Base-by-base conservation (phyloP, 2,113 vertebrate species). In the Trogon melanurus region DNA sequence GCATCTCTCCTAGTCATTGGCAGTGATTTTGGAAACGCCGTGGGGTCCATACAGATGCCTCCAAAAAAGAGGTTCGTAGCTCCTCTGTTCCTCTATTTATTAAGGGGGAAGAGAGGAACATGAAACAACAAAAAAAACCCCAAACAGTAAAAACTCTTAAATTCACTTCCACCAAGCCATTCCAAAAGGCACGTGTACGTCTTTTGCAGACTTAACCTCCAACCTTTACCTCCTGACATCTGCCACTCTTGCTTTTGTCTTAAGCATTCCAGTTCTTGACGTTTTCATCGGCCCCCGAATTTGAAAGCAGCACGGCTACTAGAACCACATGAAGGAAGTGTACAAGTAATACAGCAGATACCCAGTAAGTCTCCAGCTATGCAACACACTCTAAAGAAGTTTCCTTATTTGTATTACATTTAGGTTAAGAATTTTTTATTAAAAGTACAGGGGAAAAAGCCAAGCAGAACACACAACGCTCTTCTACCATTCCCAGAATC, bases 131-230 rank as follows among this genome's bases (percentile, higher is more conserved):
- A 57, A 23, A 6, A 23, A 27, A 2, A 6, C 23, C 11, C 5
- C 21, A 19, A 6, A 10, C 20, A 73, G 9, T 30, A 45, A 69
- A 61, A 50, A 8, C 16, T 61, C 36, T 54, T 8, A 7, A 75
- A 76, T n/a, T 58, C 4, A 76, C 47, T 92, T 50, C 70, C 45
- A 9, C 27, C 44, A 53, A 45, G n/a, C 16, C n/a, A 62, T 26
- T 82, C 34, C 54, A 81, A 72, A 85, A 82, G 66, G 25, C 26
- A 57, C 1, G 21, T 18, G 12, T 27, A 18, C 84, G 0, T 60
- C 32, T 47, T 84, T 70, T 36, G 70, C 85, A 89, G 67, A 60
- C 45, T 44, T 74, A 57, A 89, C 30, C 74, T 85, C 45, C 93
- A 94, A 34, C 13, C 34, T 88, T 72, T 45, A 41, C n/a, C 36